phyloP scores from a whole-genome alignment of 2,113 vertebrate species.

The Cardinalis cardinalis region DNA sequence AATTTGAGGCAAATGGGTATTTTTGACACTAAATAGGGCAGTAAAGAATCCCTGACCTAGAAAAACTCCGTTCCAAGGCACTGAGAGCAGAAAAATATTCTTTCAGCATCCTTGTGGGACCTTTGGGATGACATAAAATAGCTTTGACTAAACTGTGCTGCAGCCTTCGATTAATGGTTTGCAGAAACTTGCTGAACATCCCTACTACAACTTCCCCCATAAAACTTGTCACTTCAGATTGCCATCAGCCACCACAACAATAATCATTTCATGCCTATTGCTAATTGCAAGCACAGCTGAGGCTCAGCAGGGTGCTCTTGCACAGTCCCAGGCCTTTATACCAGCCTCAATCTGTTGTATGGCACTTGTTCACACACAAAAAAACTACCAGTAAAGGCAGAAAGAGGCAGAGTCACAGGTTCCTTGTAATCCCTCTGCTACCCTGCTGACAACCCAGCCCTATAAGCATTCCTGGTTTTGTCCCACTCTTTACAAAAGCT shows the following conservation, averaged over 20 bases:
- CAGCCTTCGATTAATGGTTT: slow-evolving; percentile 67
- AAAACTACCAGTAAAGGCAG: slow-evolving; percentile 94
- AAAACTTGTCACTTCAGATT: slow-evolving; percentile 97
- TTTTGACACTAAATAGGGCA: slow-evolving; percentile 80
- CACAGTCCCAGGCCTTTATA: slow-evolving; percentile 88
- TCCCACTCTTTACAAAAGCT: slow-evolving; percentile 86
- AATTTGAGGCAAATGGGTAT: slow-evolving; percentile 84
- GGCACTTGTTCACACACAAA: slow-evolving; percentile 85
- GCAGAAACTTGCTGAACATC: slow-evolving; percentile 76
- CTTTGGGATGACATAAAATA: slow-evolving; percentile 70
- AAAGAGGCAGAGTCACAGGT: slow-evolving; percentile 99
- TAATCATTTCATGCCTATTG: slow-evolving; percentile 98
- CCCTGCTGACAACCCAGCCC: slow-evolving; percentile 87
- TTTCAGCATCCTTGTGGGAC: slow-evolving; percentile 73
- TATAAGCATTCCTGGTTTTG: slow-evolving; percentile 93
- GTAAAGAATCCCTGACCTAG: slow-evolving; percentile 79
- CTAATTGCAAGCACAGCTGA: slow-evolving; percentile 99
- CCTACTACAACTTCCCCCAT: slow-evolving; percentile 83
- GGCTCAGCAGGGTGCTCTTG: slow-evolving; percentile 91
- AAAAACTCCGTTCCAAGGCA: slow-evolving; percentile 75
- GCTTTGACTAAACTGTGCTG: slow-evolving; percentile 64
- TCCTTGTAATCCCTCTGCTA: slow-evolving; percentile 97
- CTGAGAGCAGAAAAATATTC: slow-evolving; percentile 74
- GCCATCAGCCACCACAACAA: slow-evolving; percentile 95
- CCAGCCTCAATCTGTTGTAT: slow-evolving; percentile 87